Conservation (phyloP, 2,113 vertebrate species). For the Alectura lathami region DNA sequence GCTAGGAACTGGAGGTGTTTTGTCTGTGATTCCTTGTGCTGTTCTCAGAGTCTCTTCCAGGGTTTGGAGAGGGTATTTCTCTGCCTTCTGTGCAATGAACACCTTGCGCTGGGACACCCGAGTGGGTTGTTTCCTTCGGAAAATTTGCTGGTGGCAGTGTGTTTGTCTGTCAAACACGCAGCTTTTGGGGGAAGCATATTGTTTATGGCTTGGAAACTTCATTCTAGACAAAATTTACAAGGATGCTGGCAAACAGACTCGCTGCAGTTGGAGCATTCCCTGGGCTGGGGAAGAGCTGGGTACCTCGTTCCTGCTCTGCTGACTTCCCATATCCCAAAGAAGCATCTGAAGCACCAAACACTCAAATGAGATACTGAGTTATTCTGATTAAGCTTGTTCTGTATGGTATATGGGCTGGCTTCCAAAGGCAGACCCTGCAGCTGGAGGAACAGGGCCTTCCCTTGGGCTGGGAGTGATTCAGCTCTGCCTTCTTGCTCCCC, state of each 20-base stretch:
- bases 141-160: not conserved
- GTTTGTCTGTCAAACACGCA: not conserved
- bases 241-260: not conserved
- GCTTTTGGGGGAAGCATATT: rapidly evolving
- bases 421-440: not conserved
- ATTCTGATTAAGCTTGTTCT: not conserved
- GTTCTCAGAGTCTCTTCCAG: not conserved
- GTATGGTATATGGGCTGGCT: rapidly evolving
- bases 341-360: not conserved
- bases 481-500: rapidly evolving
- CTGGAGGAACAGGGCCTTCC: not conserved
- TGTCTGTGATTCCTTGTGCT: not conserved
- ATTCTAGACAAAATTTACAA: not conserved
- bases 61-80: not conserved
- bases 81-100: not conserved
- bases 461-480: not conserved
- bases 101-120: not conserved
- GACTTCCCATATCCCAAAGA: rapidly evolving
- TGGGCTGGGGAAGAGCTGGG: not conserved
- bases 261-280: rapidly evolving
- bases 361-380: not conserved
- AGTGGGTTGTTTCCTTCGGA: not conserved
- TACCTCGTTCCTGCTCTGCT: not conserved
- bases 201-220: not conserved
- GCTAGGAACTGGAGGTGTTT: slow-evolving; percentile 7